Evolutionary conservation across 2,888 invertebrate species (phyloP).

Genomic region (Pharmacophagus antenor): DNA sequence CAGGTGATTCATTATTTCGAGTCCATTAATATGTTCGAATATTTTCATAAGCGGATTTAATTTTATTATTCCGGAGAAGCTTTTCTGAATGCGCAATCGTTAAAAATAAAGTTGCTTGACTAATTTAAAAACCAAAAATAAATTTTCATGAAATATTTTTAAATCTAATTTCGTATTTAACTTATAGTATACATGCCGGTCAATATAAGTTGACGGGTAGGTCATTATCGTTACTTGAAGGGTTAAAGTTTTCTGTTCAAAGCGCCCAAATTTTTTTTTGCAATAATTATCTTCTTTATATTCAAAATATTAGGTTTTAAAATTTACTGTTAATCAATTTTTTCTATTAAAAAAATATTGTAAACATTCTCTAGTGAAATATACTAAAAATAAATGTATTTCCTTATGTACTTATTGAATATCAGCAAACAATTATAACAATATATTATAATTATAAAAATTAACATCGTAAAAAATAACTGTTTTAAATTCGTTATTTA

Average conservation of each 20-base stretch:
- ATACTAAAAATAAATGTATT: too few species aligned
- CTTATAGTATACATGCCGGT: constrained; percentile 47
- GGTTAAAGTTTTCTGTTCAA: constrained; percentile 54
- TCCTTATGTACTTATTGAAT: too few species aligned
- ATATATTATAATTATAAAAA: too few species aligned
- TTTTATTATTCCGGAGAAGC: constrained; percentile 9
- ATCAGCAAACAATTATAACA: too few species aligned
- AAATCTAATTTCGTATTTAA: constrained; percentile 40
- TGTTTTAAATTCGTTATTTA: too few species aligned
- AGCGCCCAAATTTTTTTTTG: constrained; percentile 58
- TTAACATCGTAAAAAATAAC: too few species aligned
- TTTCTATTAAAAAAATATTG: too few species aligned
- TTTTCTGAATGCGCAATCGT: constrained; percentile 10
- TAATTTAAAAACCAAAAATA: constrained; percentile 4
- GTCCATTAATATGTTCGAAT: constrained; percentile 39
- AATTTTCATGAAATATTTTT: constrained; percentile 4
- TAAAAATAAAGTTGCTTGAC: constrained; percentile 6
- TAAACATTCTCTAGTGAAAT: too few species aligned
- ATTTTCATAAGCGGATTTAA: constrained; percentile 35
- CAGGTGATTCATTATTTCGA: constrained; percentile 51
- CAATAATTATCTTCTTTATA: not conserved
- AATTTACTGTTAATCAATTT: too few species aligned
- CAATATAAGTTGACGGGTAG: constrained; percentile 67
- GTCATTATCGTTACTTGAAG: constrained; percentile 59
- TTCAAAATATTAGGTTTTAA: not conserved